phyloP scores from a whole-genome alignment of 1,140 invertebrate genomes.

The Lepidurus packardi region DNA sequence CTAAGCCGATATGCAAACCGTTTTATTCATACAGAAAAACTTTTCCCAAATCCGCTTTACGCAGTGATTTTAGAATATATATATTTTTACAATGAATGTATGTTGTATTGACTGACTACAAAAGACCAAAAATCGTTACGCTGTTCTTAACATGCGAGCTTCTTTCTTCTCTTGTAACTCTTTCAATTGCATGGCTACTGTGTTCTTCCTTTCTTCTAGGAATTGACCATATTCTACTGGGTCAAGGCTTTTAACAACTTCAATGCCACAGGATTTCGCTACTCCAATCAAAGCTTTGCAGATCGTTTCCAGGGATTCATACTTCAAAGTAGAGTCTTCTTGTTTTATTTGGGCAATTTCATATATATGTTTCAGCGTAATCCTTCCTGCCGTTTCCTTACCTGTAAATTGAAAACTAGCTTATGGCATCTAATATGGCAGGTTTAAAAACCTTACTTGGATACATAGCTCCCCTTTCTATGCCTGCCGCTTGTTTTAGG shows the following conservation, averaged over 20 bases:
- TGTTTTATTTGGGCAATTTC: constrained; percentile 95
- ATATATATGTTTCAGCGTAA: constrained; percentile 94
- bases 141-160: constrained; percentile 83
- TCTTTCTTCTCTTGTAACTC: constrained; percentile 78
- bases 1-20: too few relatives aligned
- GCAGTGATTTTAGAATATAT: neutral
- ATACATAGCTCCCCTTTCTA: constrained; percentile 72
- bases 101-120: constrained; percentile 33
- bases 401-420: constrained; percentile 49
- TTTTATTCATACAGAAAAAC: too few relatives aligned
- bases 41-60: neutral
- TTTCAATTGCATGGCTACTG: constrained; percentile 68
- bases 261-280: constrained; percentile 72
- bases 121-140: constrained; percentile 29
- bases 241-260: constrained; percentile 77
- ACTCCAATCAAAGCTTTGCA: constrained; percentile 70
- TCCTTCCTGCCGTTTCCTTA: constrained; percentile 75
- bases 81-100: neutral
- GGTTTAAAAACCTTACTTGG: constrained; percentile 50
- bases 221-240: constrained; percentile 77
- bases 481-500: constrained; percentile 90
- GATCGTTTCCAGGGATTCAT: constrained; percentile 64
- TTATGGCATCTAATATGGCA: neutral
- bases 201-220: constrained; percentile 64
- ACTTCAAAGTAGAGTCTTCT: constrained; percentile 68